A percentile compares a stretch with the other conserved stretches of the same genome.
phyloP scores from a whole-genome alignment of 2,797 vertebrate genomes.

The Oreortyx pictus region DNA sequence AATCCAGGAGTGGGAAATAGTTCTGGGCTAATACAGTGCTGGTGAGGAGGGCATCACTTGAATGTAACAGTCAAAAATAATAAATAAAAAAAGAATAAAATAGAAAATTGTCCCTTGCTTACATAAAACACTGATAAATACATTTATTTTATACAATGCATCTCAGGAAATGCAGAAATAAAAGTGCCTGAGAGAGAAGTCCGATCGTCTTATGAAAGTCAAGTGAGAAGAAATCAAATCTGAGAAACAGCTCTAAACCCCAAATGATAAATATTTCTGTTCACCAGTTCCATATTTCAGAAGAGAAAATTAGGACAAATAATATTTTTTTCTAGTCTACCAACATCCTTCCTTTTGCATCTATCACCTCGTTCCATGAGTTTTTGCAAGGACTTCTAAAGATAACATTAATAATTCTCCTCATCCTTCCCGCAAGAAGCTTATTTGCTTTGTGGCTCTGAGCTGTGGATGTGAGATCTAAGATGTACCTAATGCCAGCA shows the following conservation, averaged over 20 bases:
- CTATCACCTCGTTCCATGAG: not conserved
- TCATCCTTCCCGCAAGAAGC: not conserved
- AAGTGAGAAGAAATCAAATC: slow-evolving; percentile 9
- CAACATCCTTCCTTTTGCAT: not conserved
- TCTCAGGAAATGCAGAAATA: not conserved
- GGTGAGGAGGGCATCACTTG: not conserved
- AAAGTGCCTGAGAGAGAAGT: slow-evolving; percentile 23
- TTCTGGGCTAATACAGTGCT: not conserved
- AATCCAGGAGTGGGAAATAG: not conserved
- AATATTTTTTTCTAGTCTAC: not conserved
- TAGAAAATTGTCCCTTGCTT: not conserved
- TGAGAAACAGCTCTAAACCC: not conserved
- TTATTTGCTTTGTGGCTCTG: not conserved
- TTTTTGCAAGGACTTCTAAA: not conserved
- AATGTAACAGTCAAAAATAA: not conserved
- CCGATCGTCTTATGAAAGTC: not conserved
- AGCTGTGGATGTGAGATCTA: not conserved
- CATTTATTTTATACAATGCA: not conserved
- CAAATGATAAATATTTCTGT: not conserved
- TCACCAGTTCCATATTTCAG: not conserved
- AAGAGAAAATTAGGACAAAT: not conserved
- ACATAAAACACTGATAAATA: not conserved
- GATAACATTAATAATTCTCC: not conserved
- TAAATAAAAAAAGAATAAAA: not conserved
- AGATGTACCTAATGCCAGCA: not conserved